Conservation (phyloP, 1,140 invertebrate genomes). For the Papilio polyxenes region DNA sequence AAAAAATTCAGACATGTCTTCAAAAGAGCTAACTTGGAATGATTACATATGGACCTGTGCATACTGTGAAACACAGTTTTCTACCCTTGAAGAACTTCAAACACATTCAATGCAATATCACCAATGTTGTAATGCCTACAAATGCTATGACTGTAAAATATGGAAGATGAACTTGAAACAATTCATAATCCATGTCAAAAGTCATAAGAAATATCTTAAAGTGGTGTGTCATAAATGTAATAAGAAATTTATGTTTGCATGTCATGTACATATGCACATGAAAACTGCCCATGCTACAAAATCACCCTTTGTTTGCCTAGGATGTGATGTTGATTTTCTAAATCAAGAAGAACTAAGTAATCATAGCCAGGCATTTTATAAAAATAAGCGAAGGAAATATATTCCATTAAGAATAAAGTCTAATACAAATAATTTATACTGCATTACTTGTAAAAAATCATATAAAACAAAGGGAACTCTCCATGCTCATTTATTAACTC, state of each 20-base stretch:
- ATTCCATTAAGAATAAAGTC: constrained; percentile 40
- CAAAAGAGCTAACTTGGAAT: constrained; percentile 53
- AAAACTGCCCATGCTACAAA: constrained; percentile 39
- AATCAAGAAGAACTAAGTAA: constrained; percentile 44
- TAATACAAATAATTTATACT: constrained; percentile 52
- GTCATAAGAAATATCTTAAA: constrained; percentile 50
- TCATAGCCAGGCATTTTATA: constrained; percentile 44
- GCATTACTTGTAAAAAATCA: constrained; percentile 61
- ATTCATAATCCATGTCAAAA: constrained; percentile 50
- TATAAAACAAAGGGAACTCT: constrained; percentile 68
- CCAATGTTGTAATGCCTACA: constrained; percentile 57
- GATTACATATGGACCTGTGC: constrained; percentile 65
- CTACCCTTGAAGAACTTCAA: constrained; percentile 54
- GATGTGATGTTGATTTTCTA: constrained; percentile 47
- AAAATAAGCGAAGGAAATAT: constrained; percentile 42
- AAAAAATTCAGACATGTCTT: constrained; percentile 32
- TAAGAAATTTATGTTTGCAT: constrained; percentile 41
- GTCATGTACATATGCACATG: constrained; percentile 41
- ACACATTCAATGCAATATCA: constrained; percentile 55
- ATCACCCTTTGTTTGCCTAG: constrained; percentile 43
- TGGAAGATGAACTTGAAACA: constrained; percentile 49
- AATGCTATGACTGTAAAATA: constrained; percentile 55
- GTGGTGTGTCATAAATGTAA: constrained; percentile 50
- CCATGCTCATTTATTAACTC: constrained; percentile 60
- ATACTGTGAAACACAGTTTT: constrained; percentile 61